Evolutionary conservation across 1,140 invertebrate species (phyloP).

Genomic region (Pinna nobilis): DNA sequence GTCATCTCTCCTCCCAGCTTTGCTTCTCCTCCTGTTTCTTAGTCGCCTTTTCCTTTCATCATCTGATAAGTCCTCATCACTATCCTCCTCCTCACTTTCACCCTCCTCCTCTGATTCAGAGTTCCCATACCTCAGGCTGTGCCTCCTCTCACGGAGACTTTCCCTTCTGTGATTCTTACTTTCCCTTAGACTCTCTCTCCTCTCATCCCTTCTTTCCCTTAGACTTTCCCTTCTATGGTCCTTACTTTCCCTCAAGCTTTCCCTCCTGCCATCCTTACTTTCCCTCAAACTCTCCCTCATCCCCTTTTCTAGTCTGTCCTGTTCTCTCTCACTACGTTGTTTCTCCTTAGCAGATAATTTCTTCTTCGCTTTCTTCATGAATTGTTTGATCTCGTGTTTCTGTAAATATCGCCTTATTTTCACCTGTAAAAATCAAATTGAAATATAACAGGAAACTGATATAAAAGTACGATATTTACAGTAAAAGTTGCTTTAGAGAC

Average conservation of each 20-base stretch:
- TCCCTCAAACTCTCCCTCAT: neutral
- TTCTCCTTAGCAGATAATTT: neutral
- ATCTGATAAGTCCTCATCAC: neutral
- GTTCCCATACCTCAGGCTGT: slow-evolving; percentile 11
- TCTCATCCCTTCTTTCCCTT: neutral
- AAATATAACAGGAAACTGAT: neutral
- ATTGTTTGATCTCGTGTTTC: slow-evolving; percentile 38
- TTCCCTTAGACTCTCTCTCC: slow-evolving; percentile 1
- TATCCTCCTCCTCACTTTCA: neutral
- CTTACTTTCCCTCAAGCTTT: slow-evolving; percentile 7
- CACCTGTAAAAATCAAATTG: slow-evolving; percentile 30
- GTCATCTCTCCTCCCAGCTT: slow-evolving; percentile 1
- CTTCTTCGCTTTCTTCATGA: slow-evolving; percentile 46
- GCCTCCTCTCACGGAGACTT: neutral
- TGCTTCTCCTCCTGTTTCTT: slow-evolving; percentile 5
- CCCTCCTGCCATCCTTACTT: neutral
- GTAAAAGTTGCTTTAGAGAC: neutral
- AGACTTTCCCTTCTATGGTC: neutral
- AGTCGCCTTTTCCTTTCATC: neutral
- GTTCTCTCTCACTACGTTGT: neutral
- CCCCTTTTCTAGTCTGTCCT: neutral
- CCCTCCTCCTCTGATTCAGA: slow-evolving; percentile 11
- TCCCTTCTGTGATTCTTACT: neutral
- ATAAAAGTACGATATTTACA: neutral
- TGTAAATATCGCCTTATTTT: slow-evolving; percentile 45